These are phyloP conservation scores for Eulithis testata DNA, from an alignment of 2,888 invertebrate genomes.

Conservation along the genomic window DNA sequence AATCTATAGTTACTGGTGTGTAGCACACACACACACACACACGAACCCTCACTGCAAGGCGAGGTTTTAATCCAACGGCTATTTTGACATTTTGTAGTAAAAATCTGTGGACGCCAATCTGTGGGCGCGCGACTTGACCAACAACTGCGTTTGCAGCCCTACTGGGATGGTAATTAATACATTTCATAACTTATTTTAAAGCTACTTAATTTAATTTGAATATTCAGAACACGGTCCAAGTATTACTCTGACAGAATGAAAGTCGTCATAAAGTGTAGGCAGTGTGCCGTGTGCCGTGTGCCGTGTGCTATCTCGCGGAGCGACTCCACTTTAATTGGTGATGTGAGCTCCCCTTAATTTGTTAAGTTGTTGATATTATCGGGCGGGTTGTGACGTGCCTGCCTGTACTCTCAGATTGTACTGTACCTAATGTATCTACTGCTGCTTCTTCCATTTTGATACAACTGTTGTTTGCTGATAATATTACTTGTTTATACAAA, in stretches of 20 bases:
- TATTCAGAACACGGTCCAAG: slow-evolving; percentile 10
- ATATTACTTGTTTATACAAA: no score
- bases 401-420: background rate
- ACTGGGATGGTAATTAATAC: no score
- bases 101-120: no score
- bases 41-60: no score
- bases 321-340: slow-evolving; percentile 12
- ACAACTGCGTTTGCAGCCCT: no score
- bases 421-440: no score
- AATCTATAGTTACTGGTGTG: no score
- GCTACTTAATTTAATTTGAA: background rate
- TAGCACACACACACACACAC: no score
- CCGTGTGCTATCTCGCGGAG: slow-evolving; percentile 4
- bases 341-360: slow-evolving; percentile 13
- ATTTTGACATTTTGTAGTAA: no score
- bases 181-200: no score
- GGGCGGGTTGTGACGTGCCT: slow-evolving; percentile 3
- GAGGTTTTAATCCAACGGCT: no score
- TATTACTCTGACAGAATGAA: slow-evolving; percentile 3
- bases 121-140: no score
- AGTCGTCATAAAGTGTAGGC: slow-evolving; percentile 18
- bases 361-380: slow-evolving; percentile 18
- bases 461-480: background rate
- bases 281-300: background rate
- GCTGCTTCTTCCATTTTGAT: background rate